phyloP scores from a whole-genome alignment of 1,140 invertebrate species.

The Drosophila ironensis region DNA sequence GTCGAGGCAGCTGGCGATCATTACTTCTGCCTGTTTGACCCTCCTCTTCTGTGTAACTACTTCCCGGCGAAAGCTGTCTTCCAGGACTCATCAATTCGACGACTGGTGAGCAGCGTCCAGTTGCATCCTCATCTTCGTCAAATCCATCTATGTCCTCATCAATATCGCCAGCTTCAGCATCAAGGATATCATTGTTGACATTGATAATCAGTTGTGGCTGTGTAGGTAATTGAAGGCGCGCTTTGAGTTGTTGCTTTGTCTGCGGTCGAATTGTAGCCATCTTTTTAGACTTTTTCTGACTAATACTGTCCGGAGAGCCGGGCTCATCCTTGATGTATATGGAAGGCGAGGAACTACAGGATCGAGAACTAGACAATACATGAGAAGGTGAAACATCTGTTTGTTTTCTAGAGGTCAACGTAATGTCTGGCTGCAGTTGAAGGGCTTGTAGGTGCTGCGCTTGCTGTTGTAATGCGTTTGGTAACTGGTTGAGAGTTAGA shows the following conservation, averaged over 20 bases:
- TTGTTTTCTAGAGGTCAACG: conserved; percentile 57
- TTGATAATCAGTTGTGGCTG: conserved; percentile 60
- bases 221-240: conserved; percentile 40
- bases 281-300: conserved; percentile 24
- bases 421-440: conserved; percentile 62
- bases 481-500: conserved; percentile 45
- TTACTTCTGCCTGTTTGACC: not conserved
- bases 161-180: conserved; percentile 57
- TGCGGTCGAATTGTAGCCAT: conserved; percentile 55
- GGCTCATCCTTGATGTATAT: conserved; percentile 80
- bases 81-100: conserved; percentile 45
- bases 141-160: conserved; percentile 46
- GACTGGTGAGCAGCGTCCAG: conserved; percentile 24
- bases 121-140: conserved; percentile 52
- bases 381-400: conserved; percentile 9
- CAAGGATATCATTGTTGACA: conserved; percentile 66
- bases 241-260: conserved; percentile 62
- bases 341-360: conserved; percentile 72
- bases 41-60: conserved; percentile 40
- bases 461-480: conserved; percentile 43
- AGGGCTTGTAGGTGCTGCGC: conserved; percentile 58
- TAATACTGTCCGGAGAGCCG: conserved; percentile 36
- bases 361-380: conserved; percentile 50
- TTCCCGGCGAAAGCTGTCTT: conserved; percentile 43
- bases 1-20: conserved; percentile 2